These are phyloP conservation scores for Jacana jacana DNA, from an alignment of 2,113 vertebrate species.

Conservation along the genomic window DNA sequence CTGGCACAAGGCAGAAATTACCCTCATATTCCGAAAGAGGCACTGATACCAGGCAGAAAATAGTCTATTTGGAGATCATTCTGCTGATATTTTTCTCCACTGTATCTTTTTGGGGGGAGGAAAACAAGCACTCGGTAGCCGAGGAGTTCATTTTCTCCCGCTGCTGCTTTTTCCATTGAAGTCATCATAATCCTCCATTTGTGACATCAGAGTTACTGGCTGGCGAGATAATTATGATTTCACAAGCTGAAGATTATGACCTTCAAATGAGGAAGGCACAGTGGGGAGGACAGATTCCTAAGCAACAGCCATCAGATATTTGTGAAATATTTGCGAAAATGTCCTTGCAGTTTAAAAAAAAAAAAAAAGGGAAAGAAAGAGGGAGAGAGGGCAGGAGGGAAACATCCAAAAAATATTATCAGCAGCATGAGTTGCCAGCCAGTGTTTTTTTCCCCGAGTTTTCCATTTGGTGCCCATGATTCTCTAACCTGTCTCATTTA, in stretches of 20 bases:
- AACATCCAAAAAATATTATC: conserved; percentile 67
- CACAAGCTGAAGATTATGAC: conserved; percentile 62
- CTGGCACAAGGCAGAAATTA: conserved; percentile 33
- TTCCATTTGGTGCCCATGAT: conserved; percentile 55
- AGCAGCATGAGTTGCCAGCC: conserved; percentile 55
- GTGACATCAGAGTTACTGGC: conserved; percentile 63
- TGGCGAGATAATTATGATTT: conserved; percentile 61
- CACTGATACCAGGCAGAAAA: conserved; percentile 3
- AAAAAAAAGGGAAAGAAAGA: neutral
- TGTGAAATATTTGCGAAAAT: conserved; percentile 65
- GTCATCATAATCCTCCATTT: conserved; percentile 60
- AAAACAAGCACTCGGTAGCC: neutral
- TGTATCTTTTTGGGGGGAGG: neutral
- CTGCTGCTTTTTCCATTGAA: conserved; percentile 63
- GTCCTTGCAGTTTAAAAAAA: conserved; percentile 45
- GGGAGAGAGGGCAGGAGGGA: conserved; percentile 48
- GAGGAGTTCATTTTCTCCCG: conserved; percentile 42
- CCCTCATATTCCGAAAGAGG: conserved; percentile 23
- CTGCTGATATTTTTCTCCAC: conserved; percentile 14
- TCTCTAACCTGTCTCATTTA: conserved; percentile 67
- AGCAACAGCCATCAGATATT: conserved; percentile 53
- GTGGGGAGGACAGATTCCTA: conserved; percentile 48
- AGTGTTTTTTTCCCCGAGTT: neutral
- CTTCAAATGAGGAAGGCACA: conserved; percentile 62
- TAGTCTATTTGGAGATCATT: conserved; percentile 47